phyloP scores from a whole-genome alignment of 2,113 vertebrate genomes.

The Crypturellus undulatus region DNA sequence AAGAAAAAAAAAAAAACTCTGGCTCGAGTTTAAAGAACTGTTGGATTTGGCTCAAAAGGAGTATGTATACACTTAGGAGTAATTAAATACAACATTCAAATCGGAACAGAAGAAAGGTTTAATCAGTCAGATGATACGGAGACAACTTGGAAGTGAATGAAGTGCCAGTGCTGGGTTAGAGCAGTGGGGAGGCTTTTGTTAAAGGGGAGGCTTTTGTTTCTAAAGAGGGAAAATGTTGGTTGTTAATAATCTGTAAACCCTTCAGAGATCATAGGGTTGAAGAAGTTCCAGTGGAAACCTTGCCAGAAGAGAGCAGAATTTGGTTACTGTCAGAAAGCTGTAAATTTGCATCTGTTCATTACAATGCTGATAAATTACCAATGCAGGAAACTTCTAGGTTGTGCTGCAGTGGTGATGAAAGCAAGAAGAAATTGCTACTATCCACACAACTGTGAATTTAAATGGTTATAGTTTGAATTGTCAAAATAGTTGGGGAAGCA shows the following conservation, averaged over 20 bases:
- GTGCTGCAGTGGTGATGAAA: neutral
- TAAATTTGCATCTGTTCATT: neutral
- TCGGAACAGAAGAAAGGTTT: neutral
- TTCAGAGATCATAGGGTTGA: neutral
- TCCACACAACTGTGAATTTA: neutral
- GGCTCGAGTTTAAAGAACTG: constrained; percentile 46
- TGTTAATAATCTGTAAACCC: neutral
- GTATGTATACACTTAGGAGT: neutral
- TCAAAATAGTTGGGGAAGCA: neutral
- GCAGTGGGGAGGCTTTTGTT: neutral
- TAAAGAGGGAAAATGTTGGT: neutral
- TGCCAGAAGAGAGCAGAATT: neutral
- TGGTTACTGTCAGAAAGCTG: neutral
- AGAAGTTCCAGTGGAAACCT: neutral
- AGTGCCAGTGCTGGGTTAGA: neutral
- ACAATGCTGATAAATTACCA: neutral
- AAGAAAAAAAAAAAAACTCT: constrained; percentile 3
- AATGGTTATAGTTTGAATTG: neutral
- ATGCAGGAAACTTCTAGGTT: neutral
- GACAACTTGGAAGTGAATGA: neutral
- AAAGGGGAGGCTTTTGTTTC: neutral
- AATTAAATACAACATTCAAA: constrained; percentile 52
- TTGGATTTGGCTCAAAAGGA: constrained; percentile 24
- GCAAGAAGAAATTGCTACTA: neutral
- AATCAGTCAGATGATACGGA: neutral